phyloP scores from a whole-genome alignment of 2,113 vertebrate genomes.

The Lepisosteus oculatus region DNA sequence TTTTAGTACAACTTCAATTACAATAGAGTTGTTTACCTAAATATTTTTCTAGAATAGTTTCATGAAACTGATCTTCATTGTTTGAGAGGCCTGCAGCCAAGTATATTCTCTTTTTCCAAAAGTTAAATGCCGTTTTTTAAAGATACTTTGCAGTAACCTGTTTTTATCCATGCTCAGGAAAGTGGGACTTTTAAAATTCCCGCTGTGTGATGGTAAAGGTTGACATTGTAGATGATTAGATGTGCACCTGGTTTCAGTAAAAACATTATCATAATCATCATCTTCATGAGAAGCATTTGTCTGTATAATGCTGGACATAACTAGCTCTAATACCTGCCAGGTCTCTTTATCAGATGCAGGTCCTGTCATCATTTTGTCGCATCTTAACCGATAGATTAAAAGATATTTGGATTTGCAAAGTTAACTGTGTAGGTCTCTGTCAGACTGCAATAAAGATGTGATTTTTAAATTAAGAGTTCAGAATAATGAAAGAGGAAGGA shows the following conservation, averaged over 20 bases:
- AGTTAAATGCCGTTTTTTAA: too few species aligned
- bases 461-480: conserved; percentile 15
- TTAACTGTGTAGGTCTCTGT: conserved; percentile 24
- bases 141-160: conserved; percentile 19
- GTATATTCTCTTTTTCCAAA: too few species aligned
- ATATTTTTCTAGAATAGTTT: too few species aligned
- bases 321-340: conserved; percentile 31
- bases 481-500: not conserved
- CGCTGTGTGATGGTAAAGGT: conserved; percentile 31
- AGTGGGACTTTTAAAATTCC: conserved; percentile 29
- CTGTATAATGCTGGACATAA: conserved; percentile 38
- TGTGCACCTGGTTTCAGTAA: conserved; percentile 42
- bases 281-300: conserved; percentile 54
- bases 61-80: too few species aligned
- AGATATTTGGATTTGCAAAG: conserved; percentile 37
- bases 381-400: conserved; percentile 58
- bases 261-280: conserved; percentile 52
- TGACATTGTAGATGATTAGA: conserved; percentile 59
- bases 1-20: too few species aligned
- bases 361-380: conserved; percentile 30
- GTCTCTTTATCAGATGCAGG: conserved; percentile 49
- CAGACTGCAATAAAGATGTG: conserved; percentile 19
- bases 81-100: too few species aligned
- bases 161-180: conserved; percentile 39
- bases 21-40: too few species aligned